Base-by-base conservation (phyloP, 2,113 vertebrate genomes). In the Oryzias melastigma region DNA sequence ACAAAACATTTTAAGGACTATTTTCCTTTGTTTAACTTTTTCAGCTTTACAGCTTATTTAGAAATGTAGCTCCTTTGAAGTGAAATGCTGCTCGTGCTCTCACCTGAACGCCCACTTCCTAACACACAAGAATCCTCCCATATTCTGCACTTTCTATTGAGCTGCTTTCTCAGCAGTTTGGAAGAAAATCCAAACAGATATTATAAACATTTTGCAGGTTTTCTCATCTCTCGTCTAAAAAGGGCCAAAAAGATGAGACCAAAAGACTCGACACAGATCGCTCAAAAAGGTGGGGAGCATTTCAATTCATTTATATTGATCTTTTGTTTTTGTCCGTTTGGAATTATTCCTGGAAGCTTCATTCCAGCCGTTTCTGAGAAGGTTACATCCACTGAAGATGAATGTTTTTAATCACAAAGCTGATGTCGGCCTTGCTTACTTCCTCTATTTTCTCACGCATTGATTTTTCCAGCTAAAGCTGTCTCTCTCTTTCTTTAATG, bases 101-200 rank as follows among this genome's bases (percentile, higher is more conserved):
- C 15, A 62, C 73, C 68, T 29, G 64, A 41, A 45, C 44, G 40
- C 64, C 50, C 20, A 7, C 29, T 40, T 44, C 52, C 44, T 17
- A 14, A 15, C 0, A 45, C 1, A 18, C 49, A 25, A n/a, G 6
- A 5, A 19, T 40, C 18, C 44, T n/a, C 46, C 10, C 29, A 58
- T 19, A 20, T 19, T 53, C 57, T 43, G 64, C 48, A 56, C 27
- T 46, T 15, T 60, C 42, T 50, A 3, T 12, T 24, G 7, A 41
- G 43, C 29, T 58, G 83, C 85, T 46, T 41, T 25, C 62, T 88
- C 81, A 87, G 86, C 84, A 78, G 41, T 66, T 85, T 76, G 58
- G 5, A 54, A 69, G 62, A 62, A 79, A 77, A 71, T 52, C 42
- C 50, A 65, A 54, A 80, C 69, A 55, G 71, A 86, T 56, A 56